These are phyloP conservation scores for Bugula neritina DNA, from an alignment of 2,888 invertebrate species.

Conservation along the genomic window DNA sequence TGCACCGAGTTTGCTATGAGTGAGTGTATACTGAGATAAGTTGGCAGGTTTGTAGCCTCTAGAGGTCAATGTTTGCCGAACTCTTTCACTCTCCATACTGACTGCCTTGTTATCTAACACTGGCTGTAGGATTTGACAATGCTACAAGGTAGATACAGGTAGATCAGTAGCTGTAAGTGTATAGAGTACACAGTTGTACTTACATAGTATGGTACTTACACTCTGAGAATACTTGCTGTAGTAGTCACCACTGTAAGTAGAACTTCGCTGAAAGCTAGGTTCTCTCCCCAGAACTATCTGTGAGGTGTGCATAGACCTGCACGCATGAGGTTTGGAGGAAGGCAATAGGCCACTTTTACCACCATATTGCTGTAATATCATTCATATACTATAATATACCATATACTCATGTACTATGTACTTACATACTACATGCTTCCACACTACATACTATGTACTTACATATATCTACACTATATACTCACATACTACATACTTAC, in stretches of 20 bases:
- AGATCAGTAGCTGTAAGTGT: too few species aligned
- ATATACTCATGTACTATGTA: too few species aligned
- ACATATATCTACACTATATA: too few species aligned
- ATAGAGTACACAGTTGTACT: too few species aligned
- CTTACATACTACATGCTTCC: too few species aligned
- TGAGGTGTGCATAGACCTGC: constrained; percentile 42
- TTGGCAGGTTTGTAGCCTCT: constrained; percentile 35
- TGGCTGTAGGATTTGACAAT: constrained; percentile 29
- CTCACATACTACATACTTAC: too few species aligned
- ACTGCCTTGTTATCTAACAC: constrained; percentile 41
- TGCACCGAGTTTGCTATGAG: constrained; percentile 45
- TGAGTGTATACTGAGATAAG: constrained; percentile 47
- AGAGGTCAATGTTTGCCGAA: constrained; percentile 37
- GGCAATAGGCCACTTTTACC: constrained; percentile 40
- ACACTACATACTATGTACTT: too few species aligned
- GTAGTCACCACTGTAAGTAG: constrained; percentile 38
- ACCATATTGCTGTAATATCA: constrained; percentile 39
- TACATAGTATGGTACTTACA: too few species aligned
- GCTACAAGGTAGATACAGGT: constrained; percentile 3
- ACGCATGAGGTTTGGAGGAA: constrained; percentile 34
- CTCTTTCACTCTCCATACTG: constrained; percentile 40
- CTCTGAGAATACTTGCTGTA: constrained; percentile 38
- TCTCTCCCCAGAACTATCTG: constrained; percentile 35
- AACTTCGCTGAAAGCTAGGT: constrained; percentile 33
- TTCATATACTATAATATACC: too few species aligned